These are phyloP conservation scores for Anthrax anthrax DNA, from an alignment of 2,888 invertebrate species.

Conservation along the genomic window DNA sequence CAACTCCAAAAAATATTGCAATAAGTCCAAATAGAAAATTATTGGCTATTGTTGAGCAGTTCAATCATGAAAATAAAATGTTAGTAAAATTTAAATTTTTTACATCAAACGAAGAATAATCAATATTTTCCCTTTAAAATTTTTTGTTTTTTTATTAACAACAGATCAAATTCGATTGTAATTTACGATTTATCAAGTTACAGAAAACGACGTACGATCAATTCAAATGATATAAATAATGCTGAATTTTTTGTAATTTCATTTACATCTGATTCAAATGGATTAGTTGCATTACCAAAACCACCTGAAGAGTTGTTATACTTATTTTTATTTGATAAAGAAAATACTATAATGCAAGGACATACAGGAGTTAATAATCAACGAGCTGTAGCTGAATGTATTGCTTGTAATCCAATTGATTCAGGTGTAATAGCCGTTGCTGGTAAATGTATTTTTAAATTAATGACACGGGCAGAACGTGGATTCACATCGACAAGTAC, in stretches of 20 bases:
- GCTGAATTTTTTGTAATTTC: conserved; percentile 51
- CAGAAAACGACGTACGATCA: conserved; percentile 11
- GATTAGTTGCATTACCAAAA: conserved; percentile 63
- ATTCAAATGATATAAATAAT: conserved; percentile 52
- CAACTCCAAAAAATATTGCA: conserved; percentile 23
- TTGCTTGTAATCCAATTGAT: conserved; percentile 45
- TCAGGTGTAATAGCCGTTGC: conserved; percentile 49
- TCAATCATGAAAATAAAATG: not conserved
- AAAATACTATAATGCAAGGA: conserved; percentile 36
- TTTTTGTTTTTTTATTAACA: not conserved
- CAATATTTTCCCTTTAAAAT: not conserved
- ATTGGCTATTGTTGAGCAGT: conserved; percentile 25
- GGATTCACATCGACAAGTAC: conserved; percentile 49
- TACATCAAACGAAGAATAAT: no score
- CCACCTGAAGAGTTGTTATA: conserved; percentile 50
- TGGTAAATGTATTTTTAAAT: conserved; percentile 44
- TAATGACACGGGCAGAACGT: conserved; percentile 53
- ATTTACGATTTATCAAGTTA: not conserved
- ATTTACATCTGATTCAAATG: conserved; percentile 72
- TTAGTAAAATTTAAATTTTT: not conserved
- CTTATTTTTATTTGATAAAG: conserved; percentile 68
- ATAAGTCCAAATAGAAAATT: conserved; percentile 28
- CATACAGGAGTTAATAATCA: conserved; percentile 22
- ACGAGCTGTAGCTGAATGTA: conserved; percentile 22
- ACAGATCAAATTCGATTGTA: not conserved